These are phyloP conservation scores for Teleiodes luculella DNA, from an alignment of 2,888 invertebrate genomes.

Conservation along the genomic window DNA sequence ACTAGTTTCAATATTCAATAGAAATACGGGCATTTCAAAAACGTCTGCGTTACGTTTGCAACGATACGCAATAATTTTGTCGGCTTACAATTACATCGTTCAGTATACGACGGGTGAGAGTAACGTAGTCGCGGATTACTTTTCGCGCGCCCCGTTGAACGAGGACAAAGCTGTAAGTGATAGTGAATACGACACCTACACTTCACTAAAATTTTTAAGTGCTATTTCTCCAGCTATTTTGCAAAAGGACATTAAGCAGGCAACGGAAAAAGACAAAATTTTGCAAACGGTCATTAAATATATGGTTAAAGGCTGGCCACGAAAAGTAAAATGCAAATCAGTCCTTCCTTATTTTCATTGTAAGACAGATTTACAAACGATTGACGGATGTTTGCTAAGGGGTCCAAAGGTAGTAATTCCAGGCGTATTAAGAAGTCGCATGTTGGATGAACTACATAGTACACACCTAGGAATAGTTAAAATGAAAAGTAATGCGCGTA, in stretches of 20 bases:
- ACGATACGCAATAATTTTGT: neutral
- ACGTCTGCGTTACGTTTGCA: neutral
- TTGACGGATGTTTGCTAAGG: conserved; percentile 8
- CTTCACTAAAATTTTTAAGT: too few relatives aligned
- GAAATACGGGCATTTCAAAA: neutral
- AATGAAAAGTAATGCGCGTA: conserved; percentile 16
- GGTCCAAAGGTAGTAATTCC: conserved; percentile 15
- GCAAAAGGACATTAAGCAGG: neutral
- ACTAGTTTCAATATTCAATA: neutral
- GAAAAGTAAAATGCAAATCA: conserved; percentile 7
- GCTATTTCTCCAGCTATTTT: neutral
- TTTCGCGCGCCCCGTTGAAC: neutral
- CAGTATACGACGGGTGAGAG: neutral
- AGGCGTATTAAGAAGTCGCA: too few relatives aligned
- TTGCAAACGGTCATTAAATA: conserved; percentile 10
- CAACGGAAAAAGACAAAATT: neutral
- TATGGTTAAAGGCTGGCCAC: conserved; percentile 14
- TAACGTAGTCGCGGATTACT: neutral
- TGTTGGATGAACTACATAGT: conserved; percentile 10
- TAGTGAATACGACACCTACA: too few relatives aligned
- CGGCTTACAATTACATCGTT: conserved; percentile 1
- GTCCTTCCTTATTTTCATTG: conserved; percentile 13
- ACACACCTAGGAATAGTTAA: conserved; percentile 13
- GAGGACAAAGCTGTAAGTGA: too few relatives aligned
- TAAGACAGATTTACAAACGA: conserved; percentile 8